A percentile compares a stretch with the other conserved stretches of the same genome.
phyloP scores from a whole-genome alignment of 2,888 invertebrate genomes.

The Ormia ochracea region DNA sequence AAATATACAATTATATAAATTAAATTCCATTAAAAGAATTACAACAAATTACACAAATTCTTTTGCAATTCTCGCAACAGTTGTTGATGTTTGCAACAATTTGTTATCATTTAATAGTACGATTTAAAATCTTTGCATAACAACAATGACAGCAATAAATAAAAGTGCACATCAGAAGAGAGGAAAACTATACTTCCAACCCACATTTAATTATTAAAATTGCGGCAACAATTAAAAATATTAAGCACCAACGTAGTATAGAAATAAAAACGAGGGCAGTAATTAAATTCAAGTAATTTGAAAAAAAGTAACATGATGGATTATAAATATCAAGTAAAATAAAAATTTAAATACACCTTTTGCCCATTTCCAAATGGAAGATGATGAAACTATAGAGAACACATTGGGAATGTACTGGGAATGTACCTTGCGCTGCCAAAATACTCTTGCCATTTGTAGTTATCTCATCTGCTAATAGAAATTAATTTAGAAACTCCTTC shows the following conservation, averaged over 20 bases:
- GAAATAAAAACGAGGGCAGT: background rate
- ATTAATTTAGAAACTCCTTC: too few species aligned
- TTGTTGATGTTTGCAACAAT: background rate
- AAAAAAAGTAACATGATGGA: too few species aligned
- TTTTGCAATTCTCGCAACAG: background rate
- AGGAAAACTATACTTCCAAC: conserved; percentile 17
- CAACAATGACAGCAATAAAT: conserved; percentile 10
- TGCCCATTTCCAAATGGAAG: too few species aligned
- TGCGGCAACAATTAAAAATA: conserved; percentile 52
- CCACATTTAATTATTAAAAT: conserved; percentile 57
- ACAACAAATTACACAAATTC: conserved; percentile 25
- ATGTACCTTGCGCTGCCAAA: too few species aligned
- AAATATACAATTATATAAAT: conserved; percentile 56
- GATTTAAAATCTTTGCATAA: conserved; percentile 38
- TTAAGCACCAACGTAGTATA: background rate
- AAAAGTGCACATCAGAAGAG: background rate
- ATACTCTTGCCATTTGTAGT: too few species aligned
- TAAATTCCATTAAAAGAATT: conserved; percentile 57
- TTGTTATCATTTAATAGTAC: conserved; percentile 32
- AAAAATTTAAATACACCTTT: too few species aligned
- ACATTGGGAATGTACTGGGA: too few species aligned
- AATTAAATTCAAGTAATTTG: background rate
- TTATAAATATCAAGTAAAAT: too few species aligned
- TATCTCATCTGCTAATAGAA: too few species aligned
- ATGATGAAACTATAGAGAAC: too few species aligned